phyloP scores from a whole-genome alignment of 2,888 invertebrate species.

The Yponomeuta cagnagella region DNA sequence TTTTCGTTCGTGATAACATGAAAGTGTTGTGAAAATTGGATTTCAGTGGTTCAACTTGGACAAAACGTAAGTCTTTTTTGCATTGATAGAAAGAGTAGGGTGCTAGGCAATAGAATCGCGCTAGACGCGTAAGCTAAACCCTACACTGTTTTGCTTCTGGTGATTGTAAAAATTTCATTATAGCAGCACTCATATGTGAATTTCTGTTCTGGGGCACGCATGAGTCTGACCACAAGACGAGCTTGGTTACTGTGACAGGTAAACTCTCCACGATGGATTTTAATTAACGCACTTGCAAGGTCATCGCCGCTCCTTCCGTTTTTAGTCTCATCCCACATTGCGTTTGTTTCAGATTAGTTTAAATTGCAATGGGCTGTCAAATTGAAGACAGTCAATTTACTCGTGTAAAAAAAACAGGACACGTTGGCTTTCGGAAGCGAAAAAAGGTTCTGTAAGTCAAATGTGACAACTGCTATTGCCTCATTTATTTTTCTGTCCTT shows the following conservation, averaged over 20 bases:
- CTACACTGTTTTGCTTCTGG: slow-evolving; percentile 12
- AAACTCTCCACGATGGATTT: slow-evolving; percentile 15
- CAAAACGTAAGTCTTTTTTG: too few species aligned
- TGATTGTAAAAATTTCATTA: slow-evolving; percentile 23
- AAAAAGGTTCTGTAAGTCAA: slow-evolving; percentile 21
- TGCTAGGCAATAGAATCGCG: too few species aligned
- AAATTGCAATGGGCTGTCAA: slow-evolving; percentile 21
- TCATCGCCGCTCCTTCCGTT: slow-evolving; percentile 21
- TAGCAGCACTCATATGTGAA: slow-evolving; percentile 24
- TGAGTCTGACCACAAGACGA: slow-evolving; percentile 27
- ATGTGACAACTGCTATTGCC: slow-evolving; percentile 20
- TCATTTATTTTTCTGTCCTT: slow-evolving; percentile 18
- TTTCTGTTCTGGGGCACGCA: slow-evolving; percentile 23
- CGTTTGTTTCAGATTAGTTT: slow-evolving; percentile 20
- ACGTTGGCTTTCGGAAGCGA: slow-evolving; percentile 19
- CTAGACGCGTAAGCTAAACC: too few species aligned
- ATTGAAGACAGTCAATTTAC: slow-evolving; percentile 22
- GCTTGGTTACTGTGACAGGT: slow-evolving; percentile 20
- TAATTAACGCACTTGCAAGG: slow-evolving; percentile 20
- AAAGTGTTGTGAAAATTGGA: too few species aligned
- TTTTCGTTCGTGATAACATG: too few species aligned
- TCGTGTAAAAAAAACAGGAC: slow-evolving; percentile 20
- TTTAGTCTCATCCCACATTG: slow-evolving; percentile 20
- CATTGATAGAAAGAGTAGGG: too few species aligned
- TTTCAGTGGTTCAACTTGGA: too few species aligned